A percentile compares a stretch with the other conserved stretches of the same genome.
phyloP scores from a whole-genome alignment of 2,113 vertebrate genomes.

The Noctilio leporinus region DNA sequence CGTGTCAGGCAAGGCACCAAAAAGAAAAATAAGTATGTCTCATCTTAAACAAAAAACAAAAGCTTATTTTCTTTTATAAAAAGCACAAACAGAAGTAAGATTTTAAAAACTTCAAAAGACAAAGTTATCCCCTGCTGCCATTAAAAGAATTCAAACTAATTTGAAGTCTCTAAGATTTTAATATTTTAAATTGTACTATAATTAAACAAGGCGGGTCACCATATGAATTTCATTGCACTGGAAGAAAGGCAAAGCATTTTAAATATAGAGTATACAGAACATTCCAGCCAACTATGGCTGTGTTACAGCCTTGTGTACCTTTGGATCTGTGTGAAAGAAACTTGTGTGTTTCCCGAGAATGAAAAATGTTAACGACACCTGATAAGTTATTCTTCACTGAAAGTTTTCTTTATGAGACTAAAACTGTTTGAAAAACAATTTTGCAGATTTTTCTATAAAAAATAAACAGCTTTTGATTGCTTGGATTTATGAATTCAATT shows the following conservation, averaged over 20 bases:
- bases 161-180: slow-evolving; percentile 75
- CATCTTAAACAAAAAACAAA: not conserved
- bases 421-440: slow-evolving; percentile 79
- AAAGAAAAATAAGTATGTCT: not conserved
- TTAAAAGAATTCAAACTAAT: not conserved
- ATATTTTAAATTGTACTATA: slow-evolving; percentile 79
- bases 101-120: not conserved
- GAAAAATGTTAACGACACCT: slow-evolving; percentile 78
- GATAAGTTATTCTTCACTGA: slow-evolving; percentile 72
- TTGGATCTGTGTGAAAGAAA: slow-evolving; percentile 89
- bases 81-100: not conserved
- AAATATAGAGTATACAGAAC: slow-evolving; percentile 84
- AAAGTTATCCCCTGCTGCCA: not conserved
- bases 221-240: slow-evolving; percentile 83
- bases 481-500: slow-evolving; percentile 76
- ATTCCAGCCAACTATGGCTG: slow-evolving; percentile 83
- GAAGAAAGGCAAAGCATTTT: slow-evolving; percentile 83
- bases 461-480: slow-evolving; percentile 83
- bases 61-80: not conserved
- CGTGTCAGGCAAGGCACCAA: not conserved
- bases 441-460: slow-evolving; percentile 83
- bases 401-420: slow-evolving; percentile 79
- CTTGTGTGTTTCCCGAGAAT: slow-evolving; percentile 85
- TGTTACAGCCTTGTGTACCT: slow-evolving; percentile 85
- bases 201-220: slow-evolving; percentile 83